Base-by-base conservation (phyloP, 30 jellyfish, hydroid and myxozoan species). In the Aurelia aurita complex sp. Pacific region DNA sequence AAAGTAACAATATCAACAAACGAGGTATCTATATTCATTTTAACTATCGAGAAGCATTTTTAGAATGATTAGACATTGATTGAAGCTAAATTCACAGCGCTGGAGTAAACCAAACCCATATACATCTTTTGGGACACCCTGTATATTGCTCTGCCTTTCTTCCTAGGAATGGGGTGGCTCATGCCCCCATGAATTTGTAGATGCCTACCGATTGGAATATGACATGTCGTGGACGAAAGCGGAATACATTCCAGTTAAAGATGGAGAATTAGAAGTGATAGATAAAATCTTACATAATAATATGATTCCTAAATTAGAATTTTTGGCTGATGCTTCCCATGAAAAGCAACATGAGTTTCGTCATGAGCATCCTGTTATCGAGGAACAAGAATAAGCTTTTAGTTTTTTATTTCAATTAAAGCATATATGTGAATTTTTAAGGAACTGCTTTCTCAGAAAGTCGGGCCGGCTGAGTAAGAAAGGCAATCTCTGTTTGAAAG, bases 221-320 rank as follows among this genome's bases (percentile, higher is more conserved):
- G 98, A 94, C 81, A 88, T 89, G 96, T 80, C 97, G 3, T 94
- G 98, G 98, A 94, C 98, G 3, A 94, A 85, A 59, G 96, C 72
- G 66, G 96, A 77, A 54, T 70, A 88, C 89, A 85, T 94, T 29
- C 57, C 73, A 3, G 83, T 69, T n/a, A 79, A 77, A 66, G 97
- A 88, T 70, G 71, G 79, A 10, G 98, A 94, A 65, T 69, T 88
- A 19, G 55, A 79, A 52, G 88, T 88, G 18, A 89, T 94, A 10
- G 96, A 94, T 59, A 81, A 89, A 61, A 77, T 94, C 43, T 59
- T 94, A 53, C 80, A 85, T 80, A 74, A 82, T 70, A 88, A 86
- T 52, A 94, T 96, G 61, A 38, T 94, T 23, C 98, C 98, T 15
- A 80, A 93, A 54, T 42, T 94, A 46, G 97, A 94, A 46, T 88